Conservation (phyloP, 2,113 vertebrate genomes). For the Pantherophis guttatus region DNA sequence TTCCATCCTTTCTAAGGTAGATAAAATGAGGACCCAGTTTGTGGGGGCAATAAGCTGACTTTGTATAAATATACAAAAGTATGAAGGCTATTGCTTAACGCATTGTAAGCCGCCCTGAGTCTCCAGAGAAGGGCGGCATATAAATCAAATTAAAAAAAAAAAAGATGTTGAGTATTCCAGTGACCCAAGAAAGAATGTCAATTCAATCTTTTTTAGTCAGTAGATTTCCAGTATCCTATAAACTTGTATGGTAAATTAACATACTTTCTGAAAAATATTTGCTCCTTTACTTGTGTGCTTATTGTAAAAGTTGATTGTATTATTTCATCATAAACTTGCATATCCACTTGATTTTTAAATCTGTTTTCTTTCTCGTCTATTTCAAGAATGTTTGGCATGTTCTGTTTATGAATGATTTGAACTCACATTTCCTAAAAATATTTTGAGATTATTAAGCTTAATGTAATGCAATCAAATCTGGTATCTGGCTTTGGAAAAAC, state of each 20-base stretch:
- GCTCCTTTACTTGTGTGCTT: neutral
- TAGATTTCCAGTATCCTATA: neutral
- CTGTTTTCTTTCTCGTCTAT: neutral
- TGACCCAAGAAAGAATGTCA: neutral
- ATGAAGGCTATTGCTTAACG: no score
- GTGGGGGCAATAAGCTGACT: no score
- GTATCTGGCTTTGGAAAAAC: neutral
- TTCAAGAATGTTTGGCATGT: neutral
- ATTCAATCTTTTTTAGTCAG: neutral
- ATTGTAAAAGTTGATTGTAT: neutral
- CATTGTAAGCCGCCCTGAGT: no score
- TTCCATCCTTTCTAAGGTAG: no score
- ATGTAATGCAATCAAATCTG: neutral
- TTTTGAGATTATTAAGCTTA: neutral
- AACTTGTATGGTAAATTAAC: neutral
- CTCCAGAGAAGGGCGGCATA: no score
- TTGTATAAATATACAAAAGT: no score
- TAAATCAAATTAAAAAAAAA: no score
- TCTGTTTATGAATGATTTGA: neutral
- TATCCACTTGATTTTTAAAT: neutral
- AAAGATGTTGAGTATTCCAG: neutral
- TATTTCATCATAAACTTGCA: neutral
- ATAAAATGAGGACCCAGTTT: no score
- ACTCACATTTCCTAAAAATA: neutral
- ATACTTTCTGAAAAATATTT: neutral